phyloP scores from a whole-genome alignment of 2,113 vertebrate species.

The Sterna hirundo region DNA sequence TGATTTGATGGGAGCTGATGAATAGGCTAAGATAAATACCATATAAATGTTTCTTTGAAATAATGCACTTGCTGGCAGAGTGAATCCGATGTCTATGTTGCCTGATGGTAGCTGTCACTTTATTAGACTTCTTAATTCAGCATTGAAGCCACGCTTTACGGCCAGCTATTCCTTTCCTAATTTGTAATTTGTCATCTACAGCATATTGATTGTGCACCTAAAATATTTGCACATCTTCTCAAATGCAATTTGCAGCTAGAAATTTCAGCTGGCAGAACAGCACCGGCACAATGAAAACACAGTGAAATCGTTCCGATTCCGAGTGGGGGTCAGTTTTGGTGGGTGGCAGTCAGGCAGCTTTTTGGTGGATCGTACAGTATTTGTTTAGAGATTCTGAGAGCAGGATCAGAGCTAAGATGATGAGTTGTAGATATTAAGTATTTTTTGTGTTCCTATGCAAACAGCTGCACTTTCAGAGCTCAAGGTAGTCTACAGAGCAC shows the following conservation, averaged over 20 bases:
- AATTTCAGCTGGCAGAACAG: background rate
- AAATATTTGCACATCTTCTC: slow-evolving; percentile 20
- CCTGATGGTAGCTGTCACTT: slow-evolving; percentile 14
- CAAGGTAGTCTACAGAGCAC: background rate
- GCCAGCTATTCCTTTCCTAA: background rate
- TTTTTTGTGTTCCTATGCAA: background rate
- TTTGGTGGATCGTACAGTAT: background rate
- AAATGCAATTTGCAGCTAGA: background rate
- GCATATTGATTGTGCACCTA: background rate
- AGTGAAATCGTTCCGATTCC: background rate
- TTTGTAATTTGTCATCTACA: background rate
- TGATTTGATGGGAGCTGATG: slow-evolving; percentile 29
- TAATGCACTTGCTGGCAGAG: background rate
- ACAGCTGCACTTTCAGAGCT: background rate
- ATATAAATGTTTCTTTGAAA: slow-evolving; percentile 11
- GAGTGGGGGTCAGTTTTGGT: background rate
- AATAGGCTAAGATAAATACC: slow-evolving; percentile 6
- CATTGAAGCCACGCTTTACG: background rate
- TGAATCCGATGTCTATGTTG: slow-evolving; percentile 1
- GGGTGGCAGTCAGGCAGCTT: background rate
- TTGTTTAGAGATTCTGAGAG: background rate
- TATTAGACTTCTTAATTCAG: slow-evolving; percentile 5
- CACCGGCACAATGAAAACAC: background rate
- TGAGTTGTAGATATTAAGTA: background rate
- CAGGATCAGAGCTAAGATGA: background rate